A percentile compares a stretch with the other conserved stretches of the same genome.
Conservation (phyloP, 1,140 invertebrate genomes). For the Himalopsyche phryganea region DNA sequence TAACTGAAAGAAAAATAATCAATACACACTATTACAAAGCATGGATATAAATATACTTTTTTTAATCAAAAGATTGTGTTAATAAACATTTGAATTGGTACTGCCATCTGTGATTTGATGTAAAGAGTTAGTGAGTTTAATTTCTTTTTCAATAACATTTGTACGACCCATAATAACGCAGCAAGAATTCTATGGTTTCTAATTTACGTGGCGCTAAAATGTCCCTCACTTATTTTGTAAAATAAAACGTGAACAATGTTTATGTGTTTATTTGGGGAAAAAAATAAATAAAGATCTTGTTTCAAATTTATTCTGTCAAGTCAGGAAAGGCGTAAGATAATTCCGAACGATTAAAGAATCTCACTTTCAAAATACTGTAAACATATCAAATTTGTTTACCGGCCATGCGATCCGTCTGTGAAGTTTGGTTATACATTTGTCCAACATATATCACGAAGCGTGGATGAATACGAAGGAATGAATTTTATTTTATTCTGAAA, state of each 20-base stretch:
- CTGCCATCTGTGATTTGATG: too few species aligned
- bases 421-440: slow-evolving; percentile 8
- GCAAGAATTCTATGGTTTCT: too few species aligned
- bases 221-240: neutral
- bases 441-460: slow-evolving; percentile 28
- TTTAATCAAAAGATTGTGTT: too few species aligned
- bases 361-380: slow-evolving; percentile 13
- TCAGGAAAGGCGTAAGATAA: slow-evolving; percentile 17
- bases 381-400: slow-evolving; percentile 28
- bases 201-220: too few species aligned
- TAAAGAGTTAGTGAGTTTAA: too few species aligned
- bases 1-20: too few species aligned
- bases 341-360: slow-evolving; percentile 17
- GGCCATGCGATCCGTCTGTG: slow-evolving; percentile 6
- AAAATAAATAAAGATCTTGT: slow-evolving; percentile 8
- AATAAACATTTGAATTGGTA: too few species aligned
- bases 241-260: neutral
- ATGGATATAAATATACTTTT: too few species aligned
- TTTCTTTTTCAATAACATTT: too few species aligned
- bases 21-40: too few species aligned
- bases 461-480: slow-evolving; percentile 16
- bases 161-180: too few species aligned
- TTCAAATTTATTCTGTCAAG: slow-evolving; percentile 22
- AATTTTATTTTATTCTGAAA: slow-evolving; percentile 27
- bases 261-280: too few species aligned